Conservation (phyloP, 2,888 invertebrate species). For the Periphyllus acericola region DNA sequence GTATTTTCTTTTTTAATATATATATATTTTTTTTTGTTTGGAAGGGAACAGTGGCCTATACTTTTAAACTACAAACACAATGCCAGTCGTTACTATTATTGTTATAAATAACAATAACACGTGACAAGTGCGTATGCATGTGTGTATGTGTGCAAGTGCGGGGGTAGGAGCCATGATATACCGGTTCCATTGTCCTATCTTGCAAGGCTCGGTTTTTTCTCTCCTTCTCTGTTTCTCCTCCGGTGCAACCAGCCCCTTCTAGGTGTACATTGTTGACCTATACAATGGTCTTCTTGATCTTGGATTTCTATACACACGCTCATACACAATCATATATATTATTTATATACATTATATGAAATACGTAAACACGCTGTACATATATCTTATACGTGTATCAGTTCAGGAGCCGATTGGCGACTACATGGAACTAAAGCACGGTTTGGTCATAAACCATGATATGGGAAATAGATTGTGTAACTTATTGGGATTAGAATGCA, state of each 20-base stretch:
- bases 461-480: constrained; percentile 25
- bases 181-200: constrained; percentile 58
- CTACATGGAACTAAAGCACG: constrained; percentile 1
- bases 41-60: constrained; percentile 41
- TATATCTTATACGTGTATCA: constrained; percentile 59
- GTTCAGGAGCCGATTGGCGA: constrained; percentile 20
- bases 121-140: constrained; percentile 50
- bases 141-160: constrained; percentile 40
- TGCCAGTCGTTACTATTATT: constrained; percentile 60
- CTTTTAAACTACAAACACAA: constrained; percentile 52
- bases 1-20: not conserved
- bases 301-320: constrained; percentile 36
- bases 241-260: constrained; percentile 41
- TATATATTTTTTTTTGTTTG: constrained; percentile 2
- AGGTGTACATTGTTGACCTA: constrained; percentile 57
- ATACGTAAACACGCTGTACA: constrained; percentile 4
- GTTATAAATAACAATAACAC: constrained; percentile 60
- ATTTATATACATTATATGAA: constrained; percentile 7
- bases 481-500: constrained; percentile 18
- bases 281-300: constrained; percentile 56
- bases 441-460: constrained; percentile 51
- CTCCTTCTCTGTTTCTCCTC: not conserved
- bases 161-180: constrained; percentile 60
- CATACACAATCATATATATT: constrained; percentile 2
- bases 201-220: constrained; percentile 30